These are phyloP conservation scores for Pipistrellus pipistrellus DNA, from an alignment of 2,797 vertebrate genomes.

Conservation along the genomic window DNA sequence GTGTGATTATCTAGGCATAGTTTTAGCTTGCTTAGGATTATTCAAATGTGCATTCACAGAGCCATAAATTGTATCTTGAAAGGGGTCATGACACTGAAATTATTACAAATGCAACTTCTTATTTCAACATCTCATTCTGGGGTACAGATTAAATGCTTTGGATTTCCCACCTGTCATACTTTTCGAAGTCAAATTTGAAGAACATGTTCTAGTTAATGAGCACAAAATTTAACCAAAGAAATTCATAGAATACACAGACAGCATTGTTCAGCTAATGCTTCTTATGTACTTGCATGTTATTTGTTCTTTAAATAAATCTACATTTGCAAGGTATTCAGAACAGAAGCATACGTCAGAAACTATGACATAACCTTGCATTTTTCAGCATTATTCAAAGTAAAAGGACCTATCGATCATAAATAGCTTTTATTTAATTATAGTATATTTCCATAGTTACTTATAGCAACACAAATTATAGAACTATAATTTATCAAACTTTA, in stretches of 20 bases:
- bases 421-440: slow-evolving; percentile 69
- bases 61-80: slow-evolving; percentile 55
- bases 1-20: neutral
- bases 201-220: slow-evolving; percentile 56
- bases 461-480: neutral
- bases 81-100: neutral
- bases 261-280: neutral
- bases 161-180: slow-evolving; percentile 48
- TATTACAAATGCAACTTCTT: slow-evolving; percentile 63
- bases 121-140: neutral
- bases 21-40: slow-evolving; percentile 17
- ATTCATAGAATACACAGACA: neutral
- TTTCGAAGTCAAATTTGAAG: neutral
- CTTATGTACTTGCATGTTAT: neutral
- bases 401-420: slow-evolving; percentile 67
- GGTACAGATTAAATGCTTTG: neutral
- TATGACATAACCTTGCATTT: slow-evolving; percentile 59
- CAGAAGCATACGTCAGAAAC: slow-evolving; percentile 30
- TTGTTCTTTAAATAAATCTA: neutral
- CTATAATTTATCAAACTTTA: slow-evolving; percentile 68
- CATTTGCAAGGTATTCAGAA: neutral
- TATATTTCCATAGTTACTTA: neutral
- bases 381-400: slow-evolving; percentile 68
- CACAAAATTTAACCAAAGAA: slow-evolving; percentile 51
- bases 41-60: slow-evolving; percentile 5